Evolutionary conservation across 2,888 invertebrate genomes (phyloP).

Genomic region (Agrochola lota): DNA sequence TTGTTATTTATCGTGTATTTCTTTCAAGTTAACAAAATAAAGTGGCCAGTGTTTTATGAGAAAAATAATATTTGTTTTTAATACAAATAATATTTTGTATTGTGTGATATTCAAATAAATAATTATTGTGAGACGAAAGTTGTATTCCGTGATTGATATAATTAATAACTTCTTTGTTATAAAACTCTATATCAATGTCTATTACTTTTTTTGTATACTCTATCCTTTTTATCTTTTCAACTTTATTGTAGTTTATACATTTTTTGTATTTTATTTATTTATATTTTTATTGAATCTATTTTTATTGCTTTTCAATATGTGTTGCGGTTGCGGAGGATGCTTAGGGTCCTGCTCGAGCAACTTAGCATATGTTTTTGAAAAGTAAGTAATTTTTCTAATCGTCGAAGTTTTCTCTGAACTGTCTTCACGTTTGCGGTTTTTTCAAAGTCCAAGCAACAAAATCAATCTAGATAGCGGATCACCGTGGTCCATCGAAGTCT

Average conservation of each 20-base stretch:
- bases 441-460: background rate
- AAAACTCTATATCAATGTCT: background rate
- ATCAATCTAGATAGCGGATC: background rate
- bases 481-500: background rate
- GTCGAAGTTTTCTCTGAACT: background rate
- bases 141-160: background rate
- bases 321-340: conserved; percentile 47
- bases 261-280: conserved; percentile 19
- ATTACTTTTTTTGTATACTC: conserved; percentile 27
- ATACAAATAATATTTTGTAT: background rate
- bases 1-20: background rate
- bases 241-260: conserved; percentile 28
- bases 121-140: background rate
- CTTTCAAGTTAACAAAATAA: conserved; percentile 1
- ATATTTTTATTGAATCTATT: conserved; percentile 10
- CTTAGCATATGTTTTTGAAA: conserved; percentile 70
- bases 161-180: conserved; percentile 7
- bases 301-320: conserved; percentile 56
- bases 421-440: background rate
- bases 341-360: conserved; percentile 61
- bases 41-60: conserved; percentile 33
- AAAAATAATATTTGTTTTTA: background rate
- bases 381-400: conserved; percentile 57
- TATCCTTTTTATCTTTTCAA: conserved; percentile 29
- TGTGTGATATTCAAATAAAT: background rate